Conservation (phyloP, 2,113 vertebrate genomes). For the Pygoscelis antarcticus region DNA sequence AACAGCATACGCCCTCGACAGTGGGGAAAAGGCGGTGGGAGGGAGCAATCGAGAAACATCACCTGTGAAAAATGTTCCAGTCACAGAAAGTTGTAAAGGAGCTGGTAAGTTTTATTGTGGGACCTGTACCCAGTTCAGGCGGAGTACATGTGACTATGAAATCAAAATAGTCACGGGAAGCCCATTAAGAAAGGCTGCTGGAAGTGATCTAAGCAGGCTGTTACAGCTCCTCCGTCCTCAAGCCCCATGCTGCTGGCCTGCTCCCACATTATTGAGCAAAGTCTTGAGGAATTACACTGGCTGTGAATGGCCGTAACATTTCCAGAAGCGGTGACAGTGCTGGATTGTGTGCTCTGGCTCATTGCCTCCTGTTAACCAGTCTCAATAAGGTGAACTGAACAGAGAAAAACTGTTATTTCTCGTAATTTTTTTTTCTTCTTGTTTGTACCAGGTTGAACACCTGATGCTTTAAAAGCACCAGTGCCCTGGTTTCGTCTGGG, state of each 20-base stretch:
- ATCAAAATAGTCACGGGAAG: not conserved
- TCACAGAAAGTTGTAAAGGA: not conserved
- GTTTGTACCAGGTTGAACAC: not conserved
- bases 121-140: not conserved
- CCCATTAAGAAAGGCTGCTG: not conserved
- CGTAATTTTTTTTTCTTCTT: not conserved
- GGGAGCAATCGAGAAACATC: not conserved
- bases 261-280: not conserved
- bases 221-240: not conserved
- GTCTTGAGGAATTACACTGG: not conserved
- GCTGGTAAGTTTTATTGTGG: not conserved
- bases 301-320: not conserved
- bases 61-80: not conserved
- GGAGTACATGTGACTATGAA: not conserved
- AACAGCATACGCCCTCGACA: accelerated
- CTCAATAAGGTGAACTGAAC: not conserved
- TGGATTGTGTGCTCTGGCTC: not conserved
- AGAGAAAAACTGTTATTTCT: not conserved
- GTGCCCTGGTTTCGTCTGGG: no score
- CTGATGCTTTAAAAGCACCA: not conserved
- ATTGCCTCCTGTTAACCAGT: not conserved
- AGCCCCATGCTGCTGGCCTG: not conserved
- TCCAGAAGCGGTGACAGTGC: not conserved
- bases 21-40: not conserved
- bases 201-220: not conserved